Evolutionary conservation across 1,140 invertebrate species (phyloP), one percentile per base, ranked within the genome.

Genomic region (Dreissena polymorpha): DNA sequence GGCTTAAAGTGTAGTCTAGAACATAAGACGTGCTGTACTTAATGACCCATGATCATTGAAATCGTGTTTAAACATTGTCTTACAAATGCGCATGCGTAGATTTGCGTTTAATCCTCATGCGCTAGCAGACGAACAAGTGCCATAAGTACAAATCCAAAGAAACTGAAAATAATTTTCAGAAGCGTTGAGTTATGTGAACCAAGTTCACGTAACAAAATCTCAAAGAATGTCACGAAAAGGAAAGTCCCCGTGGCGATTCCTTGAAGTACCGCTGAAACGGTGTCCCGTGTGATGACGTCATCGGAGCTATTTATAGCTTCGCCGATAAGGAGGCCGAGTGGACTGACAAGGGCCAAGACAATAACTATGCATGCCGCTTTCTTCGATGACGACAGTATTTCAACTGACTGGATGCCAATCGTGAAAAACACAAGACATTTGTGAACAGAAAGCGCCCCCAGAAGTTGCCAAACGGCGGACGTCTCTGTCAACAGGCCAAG

Each of bases 171-270:
- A 14, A 89, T 74, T 51, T 85, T 81, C 0, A 77, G 13, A 21
- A 88, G 16, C 18, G 51, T 67, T 21, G 25, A 68, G 29, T 71
- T 23, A n/a, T 77, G 68, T 29, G 84, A 70, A 10, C 60, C 78
- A 6, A 94, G 78, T 83, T 94, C 93, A 72, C 92, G 89, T 12
- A 91, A 97, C 55, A 98, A 92, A 53, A 98, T 96, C 93, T 98
- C 97, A 89, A 97, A 96, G 51, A 98, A 96, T 0, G 97, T 97
- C 63, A 98, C 97, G 91, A 98, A 98, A 0, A 98, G 93, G 63
- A 98, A 95, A 0, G 97, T 98, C 51, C 97, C 97, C 13, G 96
- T 96, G 16, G 97, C 97, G 21, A 98, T 78, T 49, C 94, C 94
- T 88, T 95, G 94, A 50, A 95, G 89, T 63, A 94, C 87, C 0